Evolutionary conservation across 2,113 vertebrate genomes (phyloP), one percentile per base, ranked within the genome.

Genomic region (Balaenoptera acutorostrata): DNA sequence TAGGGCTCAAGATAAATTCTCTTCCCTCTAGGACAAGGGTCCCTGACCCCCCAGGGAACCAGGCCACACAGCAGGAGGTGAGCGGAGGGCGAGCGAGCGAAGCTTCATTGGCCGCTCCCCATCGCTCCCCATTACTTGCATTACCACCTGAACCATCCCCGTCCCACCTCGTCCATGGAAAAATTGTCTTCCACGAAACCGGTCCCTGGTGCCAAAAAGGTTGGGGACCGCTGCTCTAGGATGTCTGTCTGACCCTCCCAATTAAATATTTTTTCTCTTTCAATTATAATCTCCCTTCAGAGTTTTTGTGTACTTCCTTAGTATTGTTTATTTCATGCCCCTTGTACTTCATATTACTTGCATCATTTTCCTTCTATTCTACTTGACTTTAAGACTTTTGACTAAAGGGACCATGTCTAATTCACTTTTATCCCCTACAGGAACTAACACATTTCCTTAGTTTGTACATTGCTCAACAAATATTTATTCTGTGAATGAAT

Each of bases 401-500:
- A 61, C 9, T 93, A 25, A 93, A 90, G 20, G 14, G 6, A 31
- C 4, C 8, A 44, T 72, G 31, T 46, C 57, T 46, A 88, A 72
- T 84, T 90, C 52, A 46, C 0, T 75, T 88, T 93, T n/a, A 78
- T 55, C 12, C 21, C 11, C 3, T 88, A 44, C 3, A 49, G 33
- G 12, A 27, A 55, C 15, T 88, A 63, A 39, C 29, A 61, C 6
- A 68, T 77, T 69, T 71, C 25, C 46, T 92, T 71, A 74, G 9
- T 63, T 83, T 83, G 25, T 10, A 59, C 29, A 55, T 21, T 57
- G 6, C 39, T 95, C 29, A 83, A 78, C 7, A 84, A 87, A 86
- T 77, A 94, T 64, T 59, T 82, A 66, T 68, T 87, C 7, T 83
- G 31, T 83, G 59, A 81, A 63, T 85, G 29, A 89, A 82, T 77